A percentile compares a stretch with the other conserved stretches of the same genome.
Evolutionary conservation across 1,140 invertebrate species (phyloP).

Genomic region (Cyphomyrmex costatus): DNA sequence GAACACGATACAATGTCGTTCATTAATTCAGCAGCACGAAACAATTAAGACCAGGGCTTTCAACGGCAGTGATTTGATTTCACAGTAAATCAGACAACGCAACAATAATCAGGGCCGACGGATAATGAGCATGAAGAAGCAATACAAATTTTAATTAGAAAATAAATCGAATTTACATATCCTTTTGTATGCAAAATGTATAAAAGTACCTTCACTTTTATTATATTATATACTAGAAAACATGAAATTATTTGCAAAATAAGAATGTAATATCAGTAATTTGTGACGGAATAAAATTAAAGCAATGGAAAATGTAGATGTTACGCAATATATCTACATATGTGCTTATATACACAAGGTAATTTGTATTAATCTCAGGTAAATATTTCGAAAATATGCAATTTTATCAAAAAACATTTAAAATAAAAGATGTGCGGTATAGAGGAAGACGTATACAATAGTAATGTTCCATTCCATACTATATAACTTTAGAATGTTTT

Average conservation of each 20-base stretch:
- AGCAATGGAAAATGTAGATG: not conserved
- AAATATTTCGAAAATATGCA: no score
- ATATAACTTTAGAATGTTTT: no score
- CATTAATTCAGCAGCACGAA: constrained; percentile 56
- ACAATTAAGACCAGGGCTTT: constrained; percentile 45
- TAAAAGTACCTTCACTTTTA: not conserved
- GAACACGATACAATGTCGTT: constrained; percentile 46
- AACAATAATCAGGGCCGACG: constrained; percentile 23
- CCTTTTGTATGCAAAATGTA: not conserved
- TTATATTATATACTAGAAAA: not conserved
- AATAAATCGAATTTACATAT: not conserved
- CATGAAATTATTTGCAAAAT: not conserved
- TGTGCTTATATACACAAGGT: no score
- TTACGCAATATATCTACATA: not conserved
- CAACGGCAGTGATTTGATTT: constrained; percentile 39
- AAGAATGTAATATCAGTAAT: not conserved
- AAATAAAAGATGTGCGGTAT: no score
- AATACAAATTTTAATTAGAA: constrained; percentile 3
- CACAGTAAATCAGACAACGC: constrained; percentile 34
- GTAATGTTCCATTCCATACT: no score
- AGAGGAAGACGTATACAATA: no score
- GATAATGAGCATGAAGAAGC: constrained; percentile 32
- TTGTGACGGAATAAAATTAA: not conserved
- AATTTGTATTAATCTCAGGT: no score
- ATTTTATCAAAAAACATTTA: no score